These are phyloP conservation scores for Corvus hawaiiensis DNA, from an alignment of 2,113 vertebrate species.

Conservation along the genomic window DNA sequence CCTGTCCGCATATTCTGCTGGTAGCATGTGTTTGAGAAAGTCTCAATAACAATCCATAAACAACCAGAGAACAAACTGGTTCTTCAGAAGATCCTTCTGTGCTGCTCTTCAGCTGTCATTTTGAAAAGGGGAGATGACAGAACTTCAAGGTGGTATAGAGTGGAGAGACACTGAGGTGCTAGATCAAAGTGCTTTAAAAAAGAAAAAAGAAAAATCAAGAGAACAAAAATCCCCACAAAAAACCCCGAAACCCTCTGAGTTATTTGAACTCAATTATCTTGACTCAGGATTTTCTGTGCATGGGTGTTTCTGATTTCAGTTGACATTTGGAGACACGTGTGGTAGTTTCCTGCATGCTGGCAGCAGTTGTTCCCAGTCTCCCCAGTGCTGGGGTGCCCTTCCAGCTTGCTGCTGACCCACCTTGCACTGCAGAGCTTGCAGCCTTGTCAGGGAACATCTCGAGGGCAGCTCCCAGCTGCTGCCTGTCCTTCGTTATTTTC, in stretches of 20 bases:
- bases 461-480: background rate
- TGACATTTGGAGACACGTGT: background rate
- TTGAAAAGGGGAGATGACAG: rapidly evolving
- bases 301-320: background rate
- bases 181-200: background rate
- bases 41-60: background rate
- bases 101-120: background rate
- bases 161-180: background rate
- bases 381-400: rapidly evolving
- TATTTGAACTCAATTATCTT: background rate
- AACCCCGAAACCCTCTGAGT: background rate
- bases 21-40: background rate
- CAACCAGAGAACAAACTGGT: background rate
- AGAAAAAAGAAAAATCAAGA: rapidly evolving
- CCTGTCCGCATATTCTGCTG: background rate
- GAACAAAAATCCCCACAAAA: background rate
- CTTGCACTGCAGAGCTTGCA: background rate
- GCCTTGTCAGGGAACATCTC: background rate
- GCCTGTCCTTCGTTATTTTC: background rate
- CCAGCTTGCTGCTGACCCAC: background rate
- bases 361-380: background rate
- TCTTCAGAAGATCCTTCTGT: background rate
- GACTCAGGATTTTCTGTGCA: background rate
- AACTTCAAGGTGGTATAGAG: background rate
- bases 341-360: background rate